These are phyloP conservation scores for Antheraea mylitta DNA, from an alignment of 1,140 invertebrate genomes.

Conservation along the genomic window DNA sequence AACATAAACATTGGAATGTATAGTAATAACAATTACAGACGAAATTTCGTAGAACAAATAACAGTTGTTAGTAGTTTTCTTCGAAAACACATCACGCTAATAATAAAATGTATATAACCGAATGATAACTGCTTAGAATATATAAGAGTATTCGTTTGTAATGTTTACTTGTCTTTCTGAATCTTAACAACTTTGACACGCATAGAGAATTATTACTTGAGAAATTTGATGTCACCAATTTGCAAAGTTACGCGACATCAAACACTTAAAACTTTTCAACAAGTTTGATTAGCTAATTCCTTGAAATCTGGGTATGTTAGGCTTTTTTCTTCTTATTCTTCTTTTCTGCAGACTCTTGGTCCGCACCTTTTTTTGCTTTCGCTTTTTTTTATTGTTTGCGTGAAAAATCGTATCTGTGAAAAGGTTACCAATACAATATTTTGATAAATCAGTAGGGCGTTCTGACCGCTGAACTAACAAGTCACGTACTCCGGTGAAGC, in stretches of 20 bases:
- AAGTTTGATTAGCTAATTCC: slow-evolving; percentile 20
- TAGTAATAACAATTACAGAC: slow-evolving; percentile 16
- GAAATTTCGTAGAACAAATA: slow-evolving; percentile 28
- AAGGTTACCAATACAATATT: no score
- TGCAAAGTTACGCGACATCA: slow-evolving; percentile 6
- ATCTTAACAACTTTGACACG: slow-evolving; percentile 27
- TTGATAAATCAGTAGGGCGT: no score
- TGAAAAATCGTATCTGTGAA: no score
- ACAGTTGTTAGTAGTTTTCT: background rate
- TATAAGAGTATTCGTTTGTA: slow-evolving; percentile 32
- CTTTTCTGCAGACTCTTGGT: no score
- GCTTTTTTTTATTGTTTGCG: no score
- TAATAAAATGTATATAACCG: slow-evolving; percentile 35
- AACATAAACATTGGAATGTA: slow-evolving; percentile 11
- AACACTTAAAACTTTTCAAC: slow-evolving; percentile 29
- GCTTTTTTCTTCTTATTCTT: no score
- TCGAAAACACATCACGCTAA: slow-evolving; percentile 28
- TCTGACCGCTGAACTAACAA: no score
- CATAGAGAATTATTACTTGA: slow-evolving; percentile 14
- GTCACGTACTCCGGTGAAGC: no score
- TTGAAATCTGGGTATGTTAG: slow-evolving; percentile 9
- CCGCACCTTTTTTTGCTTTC: no score
- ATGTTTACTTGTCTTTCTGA: slow-evolving; percentile 42
- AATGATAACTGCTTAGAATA: slow-evolving; percentile 38
- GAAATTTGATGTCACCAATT: slow-evolving; percentile 16